Conservation (phyloP, 1,140 invertebrate species). For the Temnothorax nylanderi region DNA sequence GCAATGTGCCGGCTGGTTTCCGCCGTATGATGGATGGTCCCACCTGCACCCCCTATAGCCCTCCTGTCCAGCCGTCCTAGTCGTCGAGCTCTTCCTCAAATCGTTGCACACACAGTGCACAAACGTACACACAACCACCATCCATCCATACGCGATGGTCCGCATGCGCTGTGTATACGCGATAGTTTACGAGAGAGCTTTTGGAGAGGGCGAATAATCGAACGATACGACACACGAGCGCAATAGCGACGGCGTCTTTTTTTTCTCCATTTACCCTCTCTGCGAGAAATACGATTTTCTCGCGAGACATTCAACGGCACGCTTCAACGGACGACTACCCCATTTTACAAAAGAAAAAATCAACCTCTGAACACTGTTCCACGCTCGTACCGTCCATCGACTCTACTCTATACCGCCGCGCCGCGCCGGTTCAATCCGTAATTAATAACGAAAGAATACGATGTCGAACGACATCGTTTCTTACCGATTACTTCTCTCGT, state of each 20-base stretch:
- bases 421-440: background rate
- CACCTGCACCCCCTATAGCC: slow-evolving; percentile 54
- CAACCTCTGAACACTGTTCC: background rate
- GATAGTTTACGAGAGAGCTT: slow-evolving; percentile 22
- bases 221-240: background rate
- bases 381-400: background rate
- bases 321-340: background rate
- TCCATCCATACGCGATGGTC: background rate
- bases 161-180: background rate
- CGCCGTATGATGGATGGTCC: slow-evolving; percentile 81
- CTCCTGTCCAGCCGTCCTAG: slow-evolving; percentile 61
- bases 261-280: slow-evolving; percentile 2
- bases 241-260: background rate
- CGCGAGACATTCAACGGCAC: slow-evolving; percentile 29
- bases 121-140: slow-evolving; percentile 1
- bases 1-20: slow-evolving; percentile 83
- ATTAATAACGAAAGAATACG: slow-evolving; percentile 54
- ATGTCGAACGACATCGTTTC: slow-evolving; percentile 50
- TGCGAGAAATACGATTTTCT: slow-evolving; percentile 25
- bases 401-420: background rate
- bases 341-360: background rate
- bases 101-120: slow-evolving; percentile 61
- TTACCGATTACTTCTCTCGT: slow-evolving; percentile 17
- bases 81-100: slow-evolving; percentile 73
- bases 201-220: slow-evolving; percentile 30